These are phyloP conservation scores for Chouioia cunea DNA, from an alignment of 2,888 invertebrate genomes.

Conservation along the genomic window DNA sequence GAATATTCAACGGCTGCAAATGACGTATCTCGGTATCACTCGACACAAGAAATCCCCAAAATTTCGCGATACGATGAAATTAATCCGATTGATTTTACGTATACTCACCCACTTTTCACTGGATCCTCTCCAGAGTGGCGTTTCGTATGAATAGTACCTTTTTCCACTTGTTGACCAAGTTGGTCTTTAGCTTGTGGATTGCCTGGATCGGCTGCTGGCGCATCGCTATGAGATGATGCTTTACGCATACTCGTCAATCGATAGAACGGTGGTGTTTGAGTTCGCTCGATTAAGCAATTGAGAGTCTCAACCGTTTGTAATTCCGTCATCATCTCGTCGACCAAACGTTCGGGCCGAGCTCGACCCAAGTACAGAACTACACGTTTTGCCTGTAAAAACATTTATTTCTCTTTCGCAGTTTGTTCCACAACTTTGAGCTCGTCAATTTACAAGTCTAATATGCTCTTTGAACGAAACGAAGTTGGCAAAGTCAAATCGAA, in stretches of 20 bases:
- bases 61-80: too few species aligned
- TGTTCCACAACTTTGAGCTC: too few species aligned
- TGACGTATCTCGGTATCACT: too few species aligned
- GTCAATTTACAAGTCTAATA: too few species aligned
- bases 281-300: conserved; percentile 95
- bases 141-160: conserved; percentile 97
- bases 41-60: neutral
- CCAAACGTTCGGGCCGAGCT: conserved; percentile 89
- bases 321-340: conserved; percentile 98
- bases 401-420: too few species aligned
- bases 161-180: conserved; percentile 78
- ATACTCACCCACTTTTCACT: conserved; percentile 78
- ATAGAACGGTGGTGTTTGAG: conserved; percentile 98
- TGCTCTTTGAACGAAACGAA: too few species aligned
- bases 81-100: too few species aligned
- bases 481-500: too few species aligned
- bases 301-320: conserved; percentile 96
- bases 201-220: conserved; percentile 69
- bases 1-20: too few species aligned
- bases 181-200: conserved; percentile 72
- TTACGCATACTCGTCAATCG: conserved; percentile 92
- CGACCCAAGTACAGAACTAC: conserved; percentile 94
- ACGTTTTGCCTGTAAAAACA: conserved; percentile 87
- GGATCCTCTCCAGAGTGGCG: conserved; percentile 92
- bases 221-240: conserved; percentile 83